These are phyloP conservation scores for Nesometra sesokonis DNA, from an alignment of 35 echinoderm and acorn worm genomes.

Conservation along the genomic window DNA sequence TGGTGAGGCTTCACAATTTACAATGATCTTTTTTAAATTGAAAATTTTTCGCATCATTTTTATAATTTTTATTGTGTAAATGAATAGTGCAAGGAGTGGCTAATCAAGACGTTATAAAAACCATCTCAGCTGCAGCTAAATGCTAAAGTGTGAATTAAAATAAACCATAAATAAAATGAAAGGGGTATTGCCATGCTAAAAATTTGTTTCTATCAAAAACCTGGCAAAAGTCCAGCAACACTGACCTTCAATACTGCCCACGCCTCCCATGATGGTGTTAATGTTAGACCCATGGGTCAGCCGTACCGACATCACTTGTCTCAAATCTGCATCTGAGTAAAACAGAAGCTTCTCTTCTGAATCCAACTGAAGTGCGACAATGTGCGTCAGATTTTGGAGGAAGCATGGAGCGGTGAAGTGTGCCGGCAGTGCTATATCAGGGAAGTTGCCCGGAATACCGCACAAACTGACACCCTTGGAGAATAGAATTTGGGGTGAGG, in stretches of 20 bases:
- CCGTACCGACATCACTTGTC: slow-evolving; percentile 11
- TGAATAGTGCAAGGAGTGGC: too few relatives aligned
- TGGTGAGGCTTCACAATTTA: too few relatives aligned
- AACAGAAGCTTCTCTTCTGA: slow-evolving; percentile 42
- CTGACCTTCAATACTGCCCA: slow-evolving; percentile 52
- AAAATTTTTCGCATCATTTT: too few relatives aligned
- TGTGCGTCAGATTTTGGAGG: slow-evolving; percentile 24
- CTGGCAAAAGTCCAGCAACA: not conserved
- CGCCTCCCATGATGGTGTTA: slow-evolving; percentile 41
- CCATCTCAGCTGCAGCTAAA: too few relatives aligned
- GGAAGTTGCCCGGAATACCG: slow-evolving; percentile 57
- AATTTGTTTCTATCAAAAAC: not conserved
- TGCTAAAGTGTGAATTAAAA: too few relatives aligned
- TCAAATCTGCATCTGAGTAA: slow-evolving; percentile 38
- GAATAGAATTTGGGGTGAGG: slow-evolving; percentile 50
- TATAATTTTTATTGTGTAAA: too few relatives aligned
- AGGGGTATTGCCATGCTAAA: too few relatives aligned
- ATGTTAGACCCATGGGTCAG: slow-evolving; percentile 19
- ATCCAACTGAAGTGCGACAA: slow-evolving; percentile 48
- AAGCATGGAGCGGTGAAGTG: slow-evolving; percentile 41
- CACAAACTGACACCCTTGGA: slow-evolving; percentile 40
- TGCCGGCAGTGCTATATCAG: not conserved
- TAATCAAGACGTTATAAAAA: too few relatives aligned
- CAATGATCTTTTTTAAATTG: too few relatives aligned
- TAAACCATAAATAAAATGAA: too few relatives aligned